A percentile compares a stretch with the other conserved stretches of the same genome.
These are phyloP conservation scores for Anthrax anthrax DNA, from an alignment of 2,888 invertebrate species.

Conservation along the genomic window DNA sequence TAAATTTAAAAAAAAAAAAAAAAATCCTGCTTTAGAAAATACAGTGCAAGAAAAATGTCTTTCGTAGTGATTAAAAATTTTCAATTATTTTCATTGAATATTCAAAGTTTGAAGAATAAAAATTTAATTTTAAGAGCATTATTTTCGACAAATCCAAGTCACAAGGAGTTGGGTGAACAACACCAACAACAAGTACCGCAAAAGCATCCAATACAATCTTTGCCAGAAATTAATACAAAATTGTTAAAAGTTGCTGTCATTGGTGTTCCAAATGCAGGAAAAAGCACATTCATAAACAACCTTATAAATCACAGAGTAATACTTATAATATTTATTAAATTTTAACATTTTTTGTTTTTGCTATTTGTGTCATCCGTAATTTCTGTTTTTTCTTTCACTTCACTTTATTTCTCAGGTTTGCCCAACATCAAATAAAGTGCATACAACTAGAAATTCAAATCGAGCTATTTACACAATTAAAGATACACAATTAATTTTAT, in stretches of 20 bases:
- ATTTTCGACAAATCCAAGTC: neutral
- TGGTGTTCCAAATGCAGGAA: slow-evolving; percentile 89
- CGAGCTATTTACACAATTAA: slow-evolving; percentile 57
- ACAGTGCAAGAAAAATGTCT: no score
- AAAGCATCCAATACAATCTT: no score
- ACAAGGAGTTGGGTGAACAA: neutral
- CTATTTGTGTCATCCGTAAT: no score
- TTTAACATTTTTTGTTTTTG: no score
- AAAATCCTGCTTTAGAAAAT: no score
- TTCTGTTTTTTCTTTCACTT: no score
- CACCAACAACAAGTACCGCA: neutral
- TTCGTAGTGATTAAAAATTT: no score
- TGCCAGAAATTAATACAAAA: slow-evolving; percentile 15
- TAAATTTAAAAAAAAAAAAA: no score
- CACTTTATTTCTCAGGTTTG: no score
- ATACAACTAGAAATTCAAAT: slow-evolving; percentile 66
- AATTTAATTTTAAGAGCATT: neutral
- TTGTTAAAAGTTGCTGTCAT: slow-evolving; percentile 69
- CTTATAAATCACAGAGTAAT: slow-evolving; percentile 63
- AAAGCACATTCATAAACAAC: slow-evolving; percentile 86
- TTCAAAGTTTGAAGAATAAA: no score
- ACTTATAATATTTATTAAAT: slow-evolving; percentile 10
- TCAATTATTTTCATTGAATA: no score
- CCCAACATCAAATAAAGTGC: slow-evolving; percentile 80
- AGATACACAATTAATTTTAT: slow-evolving; percentile 76